These are phyloP conservation scores for Myrmophylax atrothorax DNA, from an alignment of 2,113 vertebrate species.

Conservation along the genomic window DNA sequence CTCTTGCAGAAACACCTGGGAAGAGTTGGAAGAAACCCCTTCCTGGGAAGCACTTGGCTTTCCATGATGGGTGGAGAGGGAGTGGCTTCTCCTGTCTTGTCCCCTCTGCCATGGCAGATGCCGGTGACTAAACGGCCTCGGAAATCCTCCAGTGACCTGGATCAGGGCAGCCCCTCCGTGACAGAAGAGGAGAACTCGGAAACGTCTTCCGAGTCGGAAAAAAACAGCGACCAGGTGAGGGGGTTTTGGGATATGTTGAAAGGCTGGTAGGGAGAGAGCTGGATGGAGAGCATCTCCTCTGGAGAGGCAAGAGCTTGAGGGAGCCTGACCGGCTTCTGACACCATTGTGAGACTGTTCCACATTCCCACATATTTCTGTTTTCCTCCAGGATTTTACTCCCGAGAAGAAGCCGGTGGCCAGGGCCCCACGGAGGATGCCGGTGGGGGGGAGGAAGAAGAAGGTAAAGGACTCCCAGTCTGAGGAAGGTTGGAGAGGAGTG, in stretches of 20 bases:
- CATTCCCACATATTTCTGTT: background rate
- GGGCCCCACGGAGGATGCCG: slow-evolving; percentile 68
- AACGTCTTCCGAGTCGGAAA: slow-evolving; percentile 88
- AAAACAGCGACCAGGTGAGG: slow-evolving; percentile 94
- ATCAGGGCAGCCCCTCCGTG: slow-evolving; percentile 84
- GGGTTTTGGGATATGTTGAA: fast-evolving
- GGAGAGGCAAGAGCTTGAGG: fast-evolving
- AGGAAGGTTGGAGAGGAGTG: background rate
- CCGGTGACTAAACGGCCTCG: slow-evolving; percentile 81
- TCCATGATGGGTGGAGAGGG: background rate
- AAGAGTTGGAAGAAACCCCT: background rate
- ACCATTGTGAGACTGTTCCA: fast-evolving
- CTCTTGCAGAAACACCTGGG: fast-evolving
- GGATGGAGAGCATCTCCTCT: fast-evolving
- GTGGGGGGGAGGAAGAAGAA: slow-evolving; percentile 79
- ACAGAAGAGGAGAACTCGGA: slow-evolving; percentile 91
- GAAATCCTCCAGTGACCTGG: slow-evolving; percentile 89
- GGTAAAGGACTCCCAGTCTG: slow-evolving; percentile 6
- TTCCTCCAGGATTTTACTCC: slow-evolving; percentile 90
- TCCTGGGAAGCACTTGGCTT: fast-evolving
- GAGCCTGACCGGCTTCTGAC: background rate
- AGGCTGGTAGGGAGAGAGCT: too few species aligned
- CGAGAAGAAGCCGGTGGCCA: slow-evolving; percentile 82
- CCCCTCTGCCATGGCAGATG: slow-evolving; percentile 36
- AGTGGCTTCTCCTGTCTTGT: background rate